Evolutionary conservation across 2,888 invertebrate genomes (phyloP).

Genomic region (Mythimna loreyi): DNA sequence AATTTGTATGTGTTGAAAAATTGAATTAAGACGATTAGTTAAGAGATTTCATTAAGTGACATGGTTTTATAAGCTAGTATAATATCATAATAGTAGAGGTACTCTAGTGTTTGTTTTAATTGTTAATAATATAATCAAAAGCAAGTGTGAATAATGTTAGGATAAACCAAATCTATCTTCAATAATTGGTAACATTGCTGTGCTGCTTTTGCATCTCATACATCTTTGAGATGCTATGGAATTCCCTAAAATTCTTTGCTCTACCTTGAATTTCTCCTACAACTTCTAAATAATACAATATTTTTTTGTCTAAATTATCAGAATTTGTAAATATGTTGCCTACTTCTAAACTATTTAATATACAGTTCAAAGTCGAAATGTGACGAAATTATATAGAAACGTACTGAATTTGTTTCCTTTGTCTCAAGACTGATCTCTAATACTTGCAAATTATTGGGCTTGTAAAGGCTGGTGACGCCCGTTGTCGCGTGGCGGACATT

Average conservation of each 20-base stretch:
- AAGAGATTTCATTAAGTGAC: slow-evolving; percentile 57
- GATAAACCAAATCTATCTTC: slow-evolving; percentile 52
- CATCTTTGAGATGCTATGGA: slow-evolving; percentile 65
- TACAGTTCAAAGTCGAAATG: slow-evolving; percentile 68
- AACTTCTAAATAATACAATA: slow-evolving; percentile 37
- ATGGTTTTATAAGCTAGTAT: slow-evolving; percentile 61
- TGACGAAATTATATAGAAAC: slow-evolving; percentile 72
- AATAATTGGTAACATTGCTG: slow-evolving; percentile 30
- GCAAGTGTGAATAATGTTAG: slow-evolving; percentile 58
- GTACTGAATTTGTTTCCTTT: slow-evolving; percentile 83
- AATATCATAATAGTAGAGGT: slow-evolving; percentile 60
- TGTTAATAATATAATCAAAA: slow-evolving; percentile 57
- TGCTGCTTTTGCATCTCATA: slow-evolving; percentile 47
- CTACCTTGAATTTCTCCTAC: slow-evolving; percentile 53
- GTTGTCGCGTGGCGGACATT: slow-evolving; percentile 66
- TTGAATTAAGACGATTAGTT: slow-evolving; percentile 59
- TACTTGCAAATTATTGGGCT: slow-evolving; percentile 79
- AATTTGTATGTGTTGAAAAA: slow-evolving; percentile 59
- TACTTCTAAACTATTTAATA: slow-evolving; percentile 67
- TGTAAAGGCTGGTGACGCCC: slow-evolving; percentile 65
- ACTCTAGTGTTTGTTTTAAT: slow-evolving; percentile 64
- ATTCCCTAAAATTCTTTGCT: slow-evolving; percentile 76
- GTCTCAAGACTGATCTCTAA: slow-evolving; percentile 87
- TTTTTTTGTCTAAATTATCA: slow-evolving; percentile 52
- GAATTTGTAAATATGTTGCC: slow-evolving; percentile 65